Conservation (phyloP, 2,888 invertebrate species). For the Pyrocoelia pectoralis region DNA sequence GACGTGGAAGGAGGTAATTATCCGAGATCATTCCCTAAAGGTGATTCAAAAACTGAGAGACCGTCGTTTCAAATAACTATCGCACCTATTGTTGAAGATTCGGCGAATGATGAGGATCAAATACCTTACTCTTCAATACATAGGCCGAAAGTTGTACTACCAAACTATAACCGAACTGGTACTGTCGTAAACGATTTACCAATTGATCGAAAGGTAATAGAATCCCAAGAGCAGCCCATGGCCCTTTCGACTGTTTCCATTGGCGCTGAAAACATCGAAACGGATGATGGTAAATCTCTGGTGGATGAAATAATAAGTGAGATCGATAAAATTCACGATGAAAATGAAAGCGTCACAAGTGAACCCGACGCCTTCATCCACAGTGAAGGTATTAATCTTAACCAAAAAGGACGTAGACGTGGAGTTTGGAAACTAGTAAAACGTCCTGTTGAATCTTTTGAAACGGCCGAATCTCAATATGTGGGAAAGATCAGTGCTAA, state of each 20-base stretch:
- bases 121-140: constrained; percentile 59
- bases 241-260: constrained; percentile 18
- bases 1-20: constrained; percentile 63
- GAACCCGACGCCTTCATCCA: not conserved
- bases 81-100: constrained; percentile 48
- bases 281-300: not conserved
- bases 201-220: constrained; percentile 15
- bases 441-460: constrained; percentile 69
- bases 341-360: constrained; percentile 31
- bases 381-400: constrained; percentile 21
- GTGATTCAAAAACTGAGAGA: constrained; percentile 50
- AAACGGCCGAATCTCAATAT: constrained; percentile 82
- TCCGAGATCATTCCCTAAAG: constrained; percentile 52
- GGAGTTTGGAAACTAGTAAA: constrained; percentile 80
- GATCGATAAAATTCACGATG: constrained; percentile 11
- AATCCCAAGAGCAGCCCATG: constrained; percentile 17
- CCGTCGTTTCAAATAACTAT: constrained; percentile 57
- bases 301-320: constrained; percentile 9
- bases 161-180: not conserved
- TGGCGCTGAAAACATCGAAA: constrained; percentile 14
- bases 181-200: constrained; percentile 12
- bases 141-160: constrained; percentile 19
- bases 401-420: constrained; percentile 63
- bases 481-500: constrained; percentile 59
- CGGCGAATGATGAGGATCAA: constrained; percentile 59